Evolutionary conservation across 2,797 vertebrate genomes (phyloP), one percentile per base, ranked within the genome.

Genomic region (Onychomys torridus): DNA sequence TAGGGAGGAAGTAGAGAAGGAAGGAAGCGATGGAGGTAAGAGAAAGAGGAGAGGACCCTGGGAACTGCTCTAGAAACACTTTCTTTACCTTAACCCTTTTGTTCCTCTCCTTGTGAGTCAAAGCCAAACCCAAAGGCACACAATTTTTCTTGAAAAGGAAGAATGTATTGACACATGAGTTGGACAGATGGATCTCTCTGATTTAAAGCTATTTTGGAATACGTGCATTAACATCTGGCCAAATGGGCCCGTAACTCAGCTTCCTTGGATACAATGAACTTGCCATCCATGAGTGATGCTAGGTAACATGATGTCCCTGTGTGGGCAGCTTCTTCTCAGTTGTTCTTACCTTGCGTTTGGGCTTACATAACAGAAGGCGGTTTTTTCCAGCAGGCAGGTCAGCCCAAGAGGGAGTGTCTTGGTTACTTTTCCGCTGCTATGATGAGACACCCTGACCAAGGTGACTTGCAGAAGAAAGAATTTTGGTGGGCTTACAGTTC

Each of bases 101-200:
- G 17, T 32, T 77, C 37, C 14, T 83, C 29, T 95, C 59, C 37
- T 83, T 82, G 63, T 43, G 19, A 85, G 27, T 75, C 52, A 79
- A 25, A 94, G 43, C 23, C 78, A 91, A 67, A 67, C 1, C 25
- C 40, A 13, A 7, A 17, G 34, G 59, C 19, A 67, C 10, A 37
- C 8, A 27, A 43, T 75, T 94, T 89, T 91, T 90, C 71, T 82
- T 49, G 17, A 63, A 65, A 69, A 92, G 90, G 76, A 52, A 96
- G 21, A 83, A 92, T 27, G 27, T 83, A 92, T 14, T 49, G 67
- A 71, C 75, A 76, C 4, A 8, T 85, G 40, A 87, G 27, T 81
- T 43, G 57, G 52, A 90, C 14, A 34, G 2, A 89, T 46, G 52
- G 52, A 89, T 29, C 85, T 55, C 52, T 73, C 65, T 71, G 37